These are phyloP conservation scores for Amorpha juglandis DNA, from an alignment of 2,888 invertebrate genomes.

Conservation along the genomic window DNA sequence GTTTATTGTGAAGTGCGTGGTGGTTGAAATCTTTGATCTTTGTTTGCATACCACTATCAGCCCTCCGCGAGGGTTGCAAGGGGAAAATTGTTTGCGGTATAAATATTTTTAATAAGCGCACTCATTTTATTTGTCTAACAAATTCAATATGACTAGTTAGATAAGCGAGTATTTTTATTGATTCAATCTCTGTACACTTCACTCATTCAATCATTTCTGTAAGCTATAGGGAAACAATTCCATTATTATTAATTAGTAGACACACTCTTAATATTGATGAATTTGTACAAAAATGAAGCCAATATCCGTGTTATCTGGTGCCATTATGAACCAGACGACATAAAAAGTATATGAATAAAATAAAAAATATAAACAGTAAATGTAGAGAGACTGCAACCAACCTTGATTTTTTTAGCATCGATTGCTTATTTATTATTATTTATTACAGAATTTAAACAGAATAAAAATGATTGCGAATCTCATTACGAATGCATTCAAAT, in stretches of 20 bases:
- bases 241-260: no score
- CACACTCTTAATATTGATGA: no score
- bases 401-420: not conserved
- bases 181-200: constrained; percentile 30
- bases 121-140: constrained; percentile 67
- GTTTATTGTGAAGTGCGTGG: constrained; percentile 38
- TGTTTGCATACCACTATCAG: constrained; percentile 66
- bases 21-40: constrained; percentile 65
- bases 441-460: not conserved
- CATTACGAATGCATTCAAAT: not conserved
- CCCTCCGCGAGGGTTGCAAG: constrained; percentile 53
- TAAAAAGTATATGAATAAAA: not conserved
- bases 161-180: constrained; percentile 29
- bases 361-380: not conserved
- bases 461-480: not conserved
- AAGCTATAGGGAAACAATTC: no score
- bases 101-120: constrained; percentile 76
- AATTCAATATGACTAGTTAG: constrained; percentile 56
- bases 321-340: not conserved
- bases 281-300: no score
- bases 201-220: not conserved
- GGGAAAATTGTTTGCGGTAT: constrained; percentile 63
- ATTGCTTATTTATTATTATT: no score
- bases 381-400: not conserved
- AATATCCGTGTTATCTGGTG: not conserved